A percentile compares a stretch with the other conserved stretches of the same genome.
Evolutionary conservation across 2,888 invertebrate genomes (phyloP).

Genomic region (Cryptosula pallasiana): DNA sequence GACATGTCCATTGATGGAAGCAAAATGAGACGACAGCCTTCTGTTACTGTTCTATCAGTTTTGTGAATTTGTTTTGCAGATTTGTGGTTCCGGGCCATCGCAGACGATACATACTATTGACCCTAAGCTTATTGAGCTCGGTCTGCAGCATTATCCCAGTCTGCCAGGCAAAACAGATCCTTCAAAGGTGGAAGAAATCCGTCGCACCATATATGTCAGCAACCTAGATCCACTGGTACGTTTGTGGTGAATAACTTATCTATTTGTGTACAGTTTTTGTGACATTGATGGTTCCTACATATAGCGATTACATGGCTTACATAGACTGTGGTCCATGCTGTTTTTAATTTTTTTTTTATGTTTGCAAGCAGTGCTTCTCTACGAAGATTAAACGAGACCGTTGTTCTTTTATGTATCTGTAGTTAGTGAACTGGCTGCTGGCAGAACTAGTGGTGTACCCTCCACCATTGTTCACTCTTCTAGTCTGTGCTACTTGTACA

Average conservation of each 20-base stretch:
- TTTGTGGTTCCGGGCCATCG: conserved; percentile 34
- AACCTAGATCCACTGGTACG: conserved; percentile 68
- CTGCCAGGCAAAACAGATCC: conserved; percentile 64
- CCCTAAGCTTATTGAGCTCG: conserved; percentile 70
- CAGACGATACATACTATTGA: conserved; percentile 62
- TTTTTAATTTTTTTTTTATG: no score
- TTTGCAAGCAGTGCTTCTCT: no score
- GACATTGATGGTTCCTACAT: no score
- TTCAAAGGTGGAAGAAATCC: conserved; percentile 87
- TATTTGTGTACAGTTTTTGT: no score
- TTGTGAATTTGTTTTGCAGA: not conserved
- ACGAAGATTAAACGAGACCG: conserved; percentile 10
- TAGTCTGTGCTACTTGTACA: not conserved
- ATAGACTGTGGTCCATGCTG: no score
- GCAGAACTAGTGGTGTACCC: conserved; percentile 7
- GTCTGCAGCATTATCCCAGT: conserved; percentile 81
- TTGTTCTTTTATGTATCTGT: conserved; percentile 23
- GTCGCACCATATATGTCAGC: conserved; percentile 81
- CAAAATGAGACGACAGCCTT: no score
- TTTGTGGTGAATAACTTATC: no score
- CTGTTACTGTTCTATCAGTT: no score
- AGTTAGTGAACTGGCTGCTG: conserved; percentile 7
- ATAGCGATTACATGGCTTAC: no score
- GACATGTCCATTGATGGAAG: no score
- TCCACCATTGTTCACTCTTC: not conserved